These are phyloP conservation scores for Brachypteracias leptosomus DNA, from an alignment of 2,113 vertebrate species.

Conservation along the genomic window DNA sequence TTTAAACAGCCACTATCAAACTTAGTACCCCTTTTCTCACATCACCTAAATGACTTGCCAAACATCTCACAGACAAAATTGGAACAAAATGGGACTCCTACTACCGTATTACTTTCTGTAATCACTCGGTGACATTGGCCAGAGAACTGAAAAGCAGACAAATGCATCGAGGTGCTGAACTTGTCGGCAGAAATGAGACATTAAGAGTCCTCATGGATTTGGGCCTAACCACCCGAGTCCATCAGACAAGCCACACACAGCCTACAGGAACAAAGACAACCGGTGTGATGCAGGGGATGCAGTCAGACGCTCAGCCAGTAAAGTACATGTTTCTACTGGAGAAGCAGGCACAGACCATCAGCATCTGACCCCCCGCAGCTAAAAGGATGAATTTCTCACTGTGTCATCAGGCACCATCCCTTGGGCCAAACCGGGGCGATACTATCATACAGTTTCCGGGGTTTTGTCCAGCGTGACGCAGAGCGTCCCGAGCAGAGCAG, in stretches of 20 bases:
- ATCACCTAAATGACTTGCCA: background rate
- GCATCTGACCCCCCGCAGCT: fast-evolving
- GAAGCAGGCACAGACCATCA: background rate
- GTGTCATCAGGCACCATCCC: background rate
- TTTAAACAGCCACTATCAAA: background rate
- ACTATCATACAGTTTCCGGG: fast-evolving
- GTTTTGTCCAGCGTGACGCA: background rate
- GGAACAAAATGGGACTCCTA: background rate
- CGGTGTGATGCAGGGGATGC: fast-evolving
- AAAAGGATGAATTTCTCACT: background rate
- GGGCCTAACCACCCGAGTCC: background rate
- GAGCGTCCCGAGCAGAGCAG: background rate
- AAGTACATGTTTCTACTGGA: fast-evolving
- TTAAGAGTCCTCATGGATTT: fast-evolving
- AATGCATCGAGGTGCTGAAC: fast-evolving
- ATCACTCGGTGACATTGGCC: fast-evolving
- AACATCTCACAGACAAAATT: background rate
- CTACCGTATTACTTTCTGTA: background rate
- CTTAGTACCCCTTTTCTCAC: background rate
- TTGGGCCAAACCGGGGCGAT: background rate
- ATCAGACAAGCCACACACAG: fast-evolving
- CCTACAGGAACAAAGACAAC: fast-evolving
- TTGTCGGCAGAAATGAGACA: background rate
- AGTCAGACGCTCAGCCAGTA: fast-evolving
- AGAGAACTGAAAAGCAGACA: background rate